phyloP scores from a whole-genome alignment of 2,797 vertebrate species.

The Columba guinea region DNA sequence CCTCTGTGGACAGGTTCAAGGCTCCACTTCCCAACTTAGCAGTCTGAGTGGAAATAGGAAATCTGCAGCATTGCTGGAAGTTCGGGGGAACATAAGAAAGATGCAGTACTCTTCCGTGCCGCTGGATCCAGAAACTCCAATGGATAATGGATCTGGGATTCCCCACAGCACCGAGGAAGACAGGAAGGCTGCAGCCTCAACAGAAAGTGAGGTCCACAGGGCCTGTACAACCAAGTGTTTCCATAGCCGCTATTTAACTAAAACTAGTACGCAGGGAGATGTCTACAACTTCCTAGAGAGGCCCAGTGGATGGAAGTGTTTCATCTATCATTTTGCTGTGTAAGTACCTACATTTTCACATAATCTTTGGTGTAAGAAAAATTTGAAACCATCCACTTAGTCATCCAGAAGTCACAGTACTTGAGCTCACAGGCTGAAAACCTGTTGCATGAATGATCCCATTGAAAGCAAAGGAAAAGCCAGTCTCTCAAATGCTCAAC shows the following conservation, averaged over 20 bases:
- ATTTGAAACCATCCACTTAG: neutral
- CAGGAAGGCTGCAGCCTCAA: slow-evolving; percentile 70
- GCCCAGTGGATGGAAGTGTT: slow-evolving; percentile 88
- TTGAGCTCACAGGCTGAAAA: neutral
- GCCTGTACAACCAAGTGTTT: slow-evolving; percentile 70
- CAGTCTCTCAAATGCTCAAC: neutral
- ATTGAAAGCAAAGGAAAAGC: neutral
- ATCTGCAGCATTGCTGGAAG: neutral
- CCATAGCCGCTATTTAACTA: slow-evolving; percentile 77
- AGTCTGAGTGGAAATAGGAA: neutral
- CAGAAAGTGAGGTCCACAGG: neutral
- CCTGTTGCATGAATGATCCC: neutral
- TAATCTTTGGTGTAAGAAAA: neutral
- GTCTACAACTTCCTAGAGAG: slow-evolving; percentile 95
- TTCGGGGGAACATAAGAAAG: neutral
- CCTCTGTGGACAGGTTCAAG: neutral
- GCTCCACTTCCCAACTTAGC: neutral
- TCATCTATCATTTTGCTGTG: slow-evolving; percentile 92
- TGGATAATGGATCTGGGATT: slow-evolving; percentile 82
- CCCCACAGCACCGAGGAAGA: slow-evolving; percentile 53
- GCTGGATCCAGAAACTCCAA: slow-evolving; percentile 74
- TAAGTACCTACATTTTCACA: slow-evolving; percentile 77
- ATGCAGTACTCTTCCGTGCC: slow-evolving; percentile 83
- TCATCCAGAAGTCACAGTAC: neutral
- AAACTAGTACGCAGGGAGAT: slow-evolving; percentile 89